These are phyloP conservation scores for Catalaphyllia jardinei DNA, from an alignment of 64 coral and sea anemone species.

Conservation along the genomic window DNA sequence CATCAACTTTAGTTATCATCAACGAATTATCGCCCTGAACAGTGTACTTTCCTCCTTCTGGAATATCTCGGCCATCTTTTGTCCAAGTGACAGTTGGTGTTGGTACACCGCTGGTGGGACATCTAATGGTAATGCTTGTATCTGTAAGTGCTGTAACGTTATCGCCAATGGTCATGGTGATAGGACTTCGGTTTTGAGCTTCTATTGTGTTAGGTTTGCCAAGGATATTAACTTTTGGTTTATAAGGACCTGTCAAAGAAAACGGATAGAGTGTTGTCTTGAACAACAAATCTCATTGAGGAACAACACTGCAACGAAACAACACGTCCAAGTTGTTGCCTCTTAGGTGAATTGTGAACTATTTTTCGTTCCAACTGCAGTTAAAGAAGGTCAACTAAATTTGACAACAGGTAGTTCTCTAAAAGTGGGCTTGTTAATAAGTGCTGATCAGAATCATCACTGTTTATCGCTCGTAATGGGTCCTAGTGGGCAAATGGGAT, in stretches of 20 bases:
- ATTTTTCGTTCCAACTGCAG: too few species aligned
- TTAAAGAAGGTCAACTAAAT: too few species aligned
- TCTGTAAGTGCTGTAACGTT: slow-evolving; percentile 39
- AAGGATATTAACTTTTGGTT: slow-evolving; percentile 48
- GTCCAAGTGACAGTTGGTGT: slow-evolving; percentile 40
- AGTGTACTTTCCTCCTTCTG: not conserved
- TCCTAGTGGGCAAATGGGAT: too few species aligned
- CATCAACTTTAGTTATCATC: not conserved
- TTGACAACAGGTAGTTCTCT: too few species aligned
- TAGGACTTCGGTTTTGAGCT: not conserved
- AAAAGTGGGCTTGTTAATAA: too few species aligned
- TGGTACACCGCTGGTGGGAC: slow-evolving; percentile 27
- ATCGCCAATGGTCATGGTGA: slow-evolving; percentile 18
- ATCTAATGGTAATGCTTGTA: not conserved
- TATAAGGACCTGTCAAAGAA: slow-evolving; percentile 48
- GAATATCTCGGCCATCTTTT: slow-evolving; percentile 49
- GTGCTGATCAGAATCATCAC: not conserved
- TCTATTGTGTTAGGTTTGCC: slow-evolving; percentile 9
- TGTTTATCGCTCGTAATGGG: not conserved
- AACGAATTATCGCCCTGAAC: not conserved
- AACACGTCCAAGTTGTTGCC: too few species aligned
- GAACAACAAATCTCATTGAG: not conserved
- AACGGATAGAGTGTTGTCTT: not conserved
- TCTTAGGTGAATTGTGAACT: too few species aligned
- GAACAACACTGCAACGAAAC: not conserved